These are phyloP conservation scores for Euplagia quadripunctaria DNA, from an alignment of 2,888 invertebrate genomes.

Conservation along the genomic window DNA sequence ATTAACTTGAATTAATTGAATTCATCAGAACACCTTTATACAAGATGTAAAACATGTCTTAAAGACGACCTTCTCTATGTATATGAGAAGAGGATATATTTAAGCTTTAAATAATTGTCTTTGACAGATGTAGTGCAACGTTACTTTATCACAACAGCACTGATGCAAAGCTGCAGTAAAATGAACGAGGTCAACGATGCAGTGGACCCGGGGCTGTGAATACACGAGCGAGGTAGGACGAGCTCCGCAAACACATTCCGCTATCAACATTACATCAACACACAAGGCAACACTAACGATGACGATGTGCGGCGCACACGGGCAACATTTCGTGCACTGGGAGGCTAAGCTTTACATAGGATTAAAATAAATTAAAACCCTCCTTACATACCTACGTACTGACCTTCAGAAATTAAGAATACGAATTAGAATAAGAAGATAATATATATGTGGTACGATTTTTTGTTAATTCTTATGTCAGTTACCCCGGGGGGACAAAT, in stretches of 20 bases:
- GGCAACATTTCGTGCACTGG: not conserved
- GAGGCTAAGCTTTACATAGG: not conserved
- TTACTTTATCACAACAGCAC: not conserved
- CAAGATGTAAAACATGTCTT: too few relatives aligned
- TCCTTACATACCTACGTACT: too few relatives aligned
- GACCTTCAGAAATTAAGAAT: too few relatives aligned
- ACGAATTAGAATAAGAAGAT: too few relatives aligned
- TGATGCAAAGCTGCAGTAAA: not conserved
- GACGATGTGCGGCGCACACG: not conserved
- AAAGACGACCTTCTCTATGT: too few relatives aligned
- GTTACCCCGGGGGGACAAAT: too few relatives aligned
- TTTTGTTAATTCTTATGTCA: too few relatives aligned
- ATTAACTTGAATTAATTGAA: too few relatives aligned
- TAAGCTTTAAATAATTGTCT: not conserved
- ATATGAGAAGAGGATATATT: too few relatives aligned
- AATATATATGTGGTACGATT: too few relatives aligned
- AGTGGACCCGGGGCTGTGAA: slow-evolving; percentile 26
- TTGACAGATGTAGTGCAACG: not conserved
- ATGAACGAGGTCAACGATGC: slow-evolving; percentile 29
- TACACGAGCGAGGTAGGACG: slow-evolving; percentile 10
- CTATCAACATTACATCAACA: slow-evolving; percentile 58
- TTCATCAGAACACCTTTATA: too few relatives aligned
- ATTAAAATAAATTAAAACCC: too few relatives aligned
- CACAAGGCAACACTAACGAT: slow-evolving; percentile 30
- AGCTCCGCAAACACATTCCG: slow-evolving; percentile 37